phyloP scores from a whole-genome alignment of 2,113 vertebrate species.

The Eulemur macaco region DNA sequence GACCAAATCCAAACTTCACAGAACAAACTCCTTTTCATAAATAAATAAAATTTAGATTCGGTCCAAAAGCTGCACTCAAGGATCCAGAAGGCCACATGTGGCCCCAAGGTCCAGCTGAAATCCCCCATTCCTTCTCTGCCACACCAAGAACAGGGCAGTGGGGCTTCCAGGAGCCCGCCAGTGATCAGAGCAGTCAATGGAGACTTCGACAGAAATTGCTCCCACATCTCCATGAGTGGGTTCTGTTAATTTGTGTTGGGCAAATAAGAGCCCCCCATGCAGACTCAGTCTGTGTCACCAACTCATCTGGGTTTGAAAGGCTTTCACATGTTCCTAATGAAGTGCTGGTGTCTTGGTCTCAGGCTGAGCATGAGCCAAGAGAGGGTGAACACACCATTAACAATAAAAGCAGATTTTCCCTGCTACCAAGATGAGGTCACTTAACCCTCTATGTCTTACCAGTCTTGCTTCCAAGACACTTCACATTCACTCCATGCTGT shows the following conservation, averaged over 20 bases:
- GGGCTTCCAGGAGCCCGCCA: neutral
- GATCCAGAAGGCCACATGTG: too few relatives aligned
- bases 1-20: too few relatives aligned
- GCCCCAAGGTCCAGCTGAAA: neutral
- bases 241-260: neutral
- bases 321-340: neutral
- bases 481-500: neutral
- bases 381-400: neutral
- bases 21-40: too few relatives aligned
- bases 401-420: neutral
- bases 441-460: neutral
- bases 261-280: neutral
- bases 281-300: neutral
- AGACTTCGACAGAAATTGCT: neutral
- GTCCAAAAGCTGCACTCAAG: too few relatives aligned
- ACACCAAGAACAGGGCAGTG: neutral
- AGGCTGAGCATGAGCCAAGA: neutral
- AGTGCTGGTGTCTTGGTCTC: neutral
- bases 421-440: neutral
- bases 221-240: neutral
- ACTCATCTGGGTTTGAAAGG: neutral
- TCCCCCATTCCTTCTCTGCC: neutral
- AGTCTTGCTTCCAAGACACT: neutral
- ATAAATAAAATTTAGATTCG: too few relatives aligned
- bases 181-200: neutral